Evolutionary conservation across 2,113 vertebrate genomes (phyloP).

Genomic region (Eurystomus gularis): DNA sequence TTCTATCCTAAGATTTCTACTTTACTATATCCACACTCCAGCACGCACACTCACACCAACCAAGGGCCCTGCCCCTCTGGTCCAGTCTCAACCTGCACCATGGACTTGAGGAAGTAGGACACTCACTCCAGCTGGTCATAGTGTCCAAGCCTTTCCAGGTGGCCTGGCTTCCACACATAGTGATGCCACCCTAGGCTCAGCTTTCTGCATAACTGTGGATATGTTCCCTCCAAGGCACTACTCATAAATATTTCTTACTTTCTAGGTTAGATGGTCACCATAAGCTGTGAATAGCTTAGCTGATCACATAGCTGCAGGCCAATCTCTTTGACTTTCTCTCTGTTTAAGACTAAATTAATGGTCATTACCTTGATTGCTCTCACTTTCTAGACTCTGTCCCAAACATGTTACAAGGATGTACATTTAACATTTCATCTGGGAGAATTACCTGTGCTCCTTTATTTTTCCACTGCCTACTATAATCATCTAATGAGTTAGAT

Average conservation of each 20-base stretch:
- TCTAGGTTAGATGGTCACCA: background rate
- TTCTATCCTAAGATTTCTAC: background rate
- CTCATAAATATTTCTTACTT: background rate
- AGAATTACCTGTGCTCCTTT: background rate
- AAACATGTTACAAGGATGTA: background rate
- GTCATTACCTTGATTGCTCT: background rate
- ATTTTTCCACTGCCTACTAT: background rate
- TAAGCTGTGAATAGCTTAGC: background rate
- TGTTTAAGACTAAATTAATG: background rate
- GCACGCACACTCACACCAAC: background rate
- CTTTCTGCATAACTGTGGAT: background rate
- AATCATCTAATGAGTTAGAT: background rate
- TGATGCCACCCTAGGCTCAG: background rate
- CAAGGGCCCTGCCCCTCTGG: background rate
- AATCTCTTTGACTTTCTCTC: background rate
- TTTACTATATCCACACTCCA: background rate
- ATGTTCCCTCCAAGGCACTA: background rate
- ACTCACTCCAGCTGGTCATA: background rate
- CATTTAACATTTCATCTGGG: background rate
- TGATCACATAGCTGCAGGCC: background rate
- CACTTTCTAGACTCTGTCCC: background rate
- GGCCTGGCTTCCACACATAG: background rate
- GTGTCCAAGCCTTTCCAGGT: background rate
- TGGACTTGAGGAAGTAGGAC: rapidly evolving
- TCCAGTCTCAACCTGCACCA: background rate